Evolutionary conservation across 2,113 vertebrate genomes (phyloP).

Genomic region (Ranitomeya variabilis): DNA sequence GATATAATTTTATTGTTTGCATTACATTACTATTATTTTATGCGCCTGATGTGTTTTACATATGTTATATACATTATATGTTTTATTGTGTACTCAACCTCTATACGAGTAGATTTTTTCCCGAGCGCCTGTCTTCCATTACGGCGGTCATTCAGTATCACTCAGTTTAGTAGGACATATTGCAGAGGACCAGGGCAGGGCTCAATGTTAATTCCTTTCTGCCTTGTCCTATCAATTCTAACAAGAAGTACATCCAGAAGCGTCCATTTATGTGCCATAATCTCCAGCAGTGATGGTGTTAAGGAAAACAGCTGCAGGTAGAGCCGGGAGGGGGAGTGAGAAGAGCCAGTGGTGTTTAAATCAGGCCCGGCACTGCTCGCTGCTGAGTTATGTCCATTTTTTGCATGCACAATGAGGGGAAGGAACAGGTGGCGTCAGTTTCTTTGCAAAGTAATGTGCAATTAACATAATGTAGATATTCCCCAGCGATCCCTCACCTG

Average conservation of each 20-base stretch:
- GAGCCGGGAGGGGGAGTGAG: slow-evolving; percentile 11
- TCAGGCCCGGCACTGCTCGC: slow-evolving; percentile 39
- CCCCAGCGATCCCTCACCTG: slow-evolving; percentile 57
- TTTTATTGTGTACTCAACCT: neutral
- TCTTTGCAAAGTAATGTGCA: slow-evolving; percentile 56
- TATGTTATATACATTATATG: neutral
- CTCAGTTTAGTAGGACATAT: neutral
- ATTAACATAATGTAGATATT: slow-evolving; percentile 60
- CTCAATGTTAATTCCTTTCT: neutral
- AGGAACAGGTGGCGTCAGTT: slow-evolving; percentile 59
- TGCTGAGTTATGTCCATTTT: slow-evolving; percentile 57
- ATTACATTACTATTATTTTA: neutral
- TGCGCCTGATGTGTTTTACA: no score
- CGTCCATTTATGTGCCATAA: neutral
- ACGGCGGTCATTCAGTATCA: no score
- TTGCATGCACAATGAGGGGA: slow-evolving; percentile 56
- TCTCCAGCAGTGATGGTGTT: slow-evolving; percentile 36
- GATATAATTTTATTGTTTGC: neutral
- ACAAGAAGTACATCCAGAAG: neutral
- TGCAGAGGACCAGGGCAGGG: neutral
- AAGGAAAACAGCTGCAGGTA: slow-evolving; percentile 54
- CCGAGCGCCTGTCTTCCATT: neutral
- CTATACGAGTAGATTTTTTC: neutral
- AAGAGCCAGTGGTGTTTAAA: slow-evolving; percentile 49
- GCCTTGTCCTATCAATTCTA: neutral